Percentiles rank a stretch among this genome's conserved stretches.
Conservation (phyloP, 2,797 vertebrate genomes). For the Apogon hyalosoma region DNA sequence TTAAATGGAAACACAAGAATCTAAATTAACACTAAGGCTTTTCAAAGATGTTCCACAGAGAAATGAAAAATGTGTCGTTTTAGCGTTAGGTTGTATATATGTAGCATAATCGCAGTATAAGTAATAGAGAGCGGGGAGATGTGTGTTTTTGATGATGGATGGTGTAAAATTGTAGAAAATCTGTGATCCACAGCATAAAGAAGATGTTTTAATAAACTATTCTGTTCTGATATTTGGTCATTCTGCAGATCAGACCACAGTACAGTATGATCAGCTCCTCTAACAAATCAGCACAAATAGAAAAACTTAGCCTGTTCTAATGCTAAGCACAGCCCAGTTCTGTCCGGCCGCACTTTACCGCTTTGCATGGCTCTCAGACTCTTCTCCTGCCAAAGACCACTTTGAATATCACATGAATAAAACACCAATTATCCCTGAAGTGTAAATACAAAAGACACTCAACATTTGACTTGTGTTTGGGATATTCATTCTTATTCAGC, state of each 20-base stretch:
- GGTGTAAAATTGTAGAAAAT: conserved; percentile 1
- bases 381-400: conserved; percentile 44
- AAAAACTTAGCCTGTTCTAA: not conserved
- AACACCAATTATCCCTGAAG: conserved; percentile 61
- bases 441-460: conserved; percentile 69
- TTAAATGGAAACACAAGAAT: not conserved
- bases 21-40: not conserved
- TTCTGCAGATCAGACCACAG: conserved; percentile 18
- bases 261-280: conserved; percentile 11
- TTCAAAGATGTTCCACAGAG: not conserved
- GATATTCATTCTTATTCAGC: conserved; percentile 70
- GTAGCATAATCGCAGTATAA: conserved; percentile 2
- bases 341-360: conserved; percentile 6
- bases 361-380: conserved; percentile 13
- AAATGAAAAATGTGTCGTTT: not conserved
- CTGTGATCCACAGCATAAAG: not conserved
- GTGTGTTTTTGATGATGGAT: not conserved
- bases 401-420: conserved; percentile 59
- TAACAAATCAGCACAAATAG: conserved; percentile 14
- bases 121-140: not conserved
- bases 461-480: conserved; percentile 71
- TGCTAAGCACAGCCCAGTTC: conserved; percentile 18
- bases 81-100: not conserved
- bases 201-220: not conserved
- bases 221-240: not conserved